These are phyloP conservation scores for Enoplosus armatus DNA, from an alignment of 2,797 vertebrate species.

Conservation along the genomic window DNA sequence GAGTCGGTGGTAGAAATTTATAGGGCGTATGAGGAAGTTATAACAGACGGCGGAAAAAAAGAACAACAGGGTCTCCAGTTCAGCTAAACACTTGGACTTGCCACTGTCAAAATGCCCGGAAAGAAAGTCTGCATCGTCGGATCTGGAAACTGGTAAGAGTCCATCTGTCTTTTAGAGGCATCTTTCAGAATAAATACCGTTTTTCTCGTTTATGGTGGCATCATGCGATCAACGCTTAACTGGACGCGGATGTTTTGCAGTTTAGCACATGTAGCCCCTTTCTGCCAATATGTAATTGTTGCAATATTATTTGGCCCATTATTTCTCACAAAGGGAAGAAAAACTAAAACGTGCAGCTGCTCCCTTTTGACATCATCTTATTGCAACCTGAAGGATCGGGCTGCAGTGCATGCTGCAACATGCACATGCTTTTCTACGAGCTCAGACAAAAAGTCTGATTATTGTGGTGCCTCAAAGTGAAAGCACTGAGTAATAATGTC, in stretches of 20 bases:
- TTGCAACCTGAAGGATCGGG: neutral
- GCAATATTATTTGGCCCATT: neutral
- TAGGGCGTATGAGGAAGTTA: constrained; percentile 80
- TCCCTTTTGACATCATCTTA: neutral
- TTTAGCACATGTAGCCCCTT: neutral
- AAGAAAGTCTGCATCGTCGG: constrained; percentile 87
- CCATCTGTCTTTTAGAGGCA: neutral
- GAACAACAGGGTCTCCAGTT: neutral
- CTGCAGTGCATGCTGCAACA: constrained; percentile 1
- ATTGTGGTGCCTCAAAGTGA: neutral
- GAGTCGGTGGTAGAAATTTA: neutral
- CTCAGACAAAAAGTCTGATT: neutral
- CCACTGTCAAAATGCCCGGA: constrained; percentile 68
- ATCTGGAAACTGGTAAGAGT: constrained; percentile 83
- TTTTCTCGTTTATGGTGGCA: no score
- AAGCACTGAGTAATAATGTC: neutral
- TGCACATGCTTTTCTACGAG: neutral
- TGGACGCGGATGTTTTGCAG: neutral
- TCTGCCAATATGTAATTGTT: neutral
- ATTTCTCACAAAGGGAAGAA: neutral
- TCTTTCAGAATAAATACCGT: neutral
- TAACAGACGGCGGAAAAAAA: neutral
- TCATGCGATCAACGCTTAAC: neutral
- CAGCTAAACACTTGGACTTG: neutral
- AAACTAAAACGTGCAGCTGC: neutral